Base-by-base conservation (phyloP, 2,797 vertebrate genomes). In the Notamacropus eugenii region DNA sequence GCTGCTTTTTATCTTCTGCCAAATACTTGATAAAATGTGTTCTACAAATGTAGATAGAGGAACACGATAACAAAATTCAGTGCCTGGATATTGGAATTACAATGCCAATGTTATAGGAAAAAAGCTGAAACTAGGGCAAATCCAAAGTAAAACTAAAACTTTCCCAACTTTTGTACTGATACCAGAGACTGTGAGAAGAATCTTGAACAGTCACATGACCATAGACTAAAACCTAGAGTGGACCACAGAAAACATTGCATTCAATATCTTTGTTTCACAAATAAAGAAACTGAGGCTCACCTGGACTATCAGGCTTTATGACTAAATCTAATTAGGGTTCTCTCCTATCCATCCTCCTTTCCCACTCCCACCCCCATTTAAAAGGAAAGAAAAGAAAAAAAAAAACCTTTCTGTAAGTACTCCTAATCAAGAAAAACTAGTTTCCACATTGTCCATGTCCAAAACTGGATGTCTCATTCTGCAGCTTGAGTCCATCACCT, bases 1-100 rank as follows among this genome's bases (percentile, higher is more conserved):
- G 57, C 93, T 90, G 87, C 11, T 93, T 40, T 24, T 0, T 96
- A 93, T 95, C 96, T 96, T 55, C 94, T 94, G 97, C 96, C 97
- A 96, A 96, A 91, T 93, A 46, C 95, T 96, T 97, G 96, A 97
- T 96, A 97, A 97, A 98, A 95, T 57, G 57, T 96, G 95, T 96
- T 95, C 93, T 96, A 97, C 96, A 97, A 97, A 96, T 94, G 96
- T 96, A 97, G 97, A 97, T 95, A 54, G 87, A 62, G 91, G 91
- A 50, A 34, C 90, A 13, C n/a, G 97, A 96, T 97, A 97, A 97
- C 96, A 96, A 96, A 95, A 93, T 74, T 91, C 95, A 92, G 93
- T 96, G 93, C 94, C 93, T 95, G 96, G 92, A 94, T 96, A 93
- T 93, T 95, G 93, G 92, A 93, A 97, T 97, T 91, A 94, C 91